Conservation (phyloP, 2,113 vertebrate species). For the Paraplagusia blochii region DNA sequence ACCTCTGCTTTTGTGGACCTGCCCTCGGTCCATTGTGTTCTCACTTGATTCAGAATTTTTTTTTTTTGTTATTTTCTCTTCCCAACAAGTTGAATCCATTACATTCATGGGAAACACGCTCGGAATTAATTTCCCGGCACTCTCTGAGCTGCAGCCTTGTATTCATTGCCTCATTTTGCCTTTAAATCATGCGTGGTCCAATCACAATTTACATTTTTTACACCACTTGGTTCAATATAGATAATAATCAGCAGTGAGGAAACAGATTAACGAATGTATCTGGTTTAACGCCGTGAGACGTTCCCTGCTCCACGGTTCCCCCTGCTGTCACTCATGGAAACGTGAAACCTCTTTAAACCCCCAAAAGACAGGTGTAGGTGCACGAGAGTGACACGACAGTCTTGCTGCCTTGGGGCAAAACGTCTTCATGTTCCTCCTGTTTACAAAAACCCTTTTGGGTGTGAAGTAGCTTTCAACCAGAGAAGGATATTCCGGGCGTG, state of each 20-base stretch:
- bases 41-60: too few relatives aligned
- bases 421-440: constrained; percentile 37
- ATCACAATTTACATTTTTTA: constrained; percentile 36
- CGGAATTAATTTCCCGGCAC: constrained; percentile 9
- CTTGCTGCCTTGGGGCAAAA: constrained; percentile 24
- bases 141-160: neutral
- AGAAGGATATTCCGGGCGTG: constrained; percentile 18
- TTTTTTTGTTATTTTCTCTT: neutral
- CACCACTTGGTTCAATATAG: constrained; percentile 13
- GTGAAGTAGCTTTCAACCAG: constrained; percentile 30
- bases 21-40: too few relatives aligned
- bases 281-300: constrained; percentile 10
- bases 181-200: constrained; percentile 24
- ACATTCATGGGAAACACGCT: constrained; percentile 14
- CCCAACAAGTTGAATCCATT: neutral
- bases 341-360: constrained; percentile 22
- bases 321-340: constrained; percentile 13
- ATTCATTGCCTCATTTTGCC: constrained; percentile 9
- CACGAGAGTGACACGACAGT: constrained; percentile 15
- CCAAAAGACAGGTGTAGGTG: neutral
- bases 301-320: constrained; percentile 9
- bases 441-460: constrained; percentile 29
- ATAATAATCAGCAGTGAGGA: constrained; percentile 24
- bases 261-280: constrained; percentile 12
- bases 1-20: too few relatives aligned